Percentiles rank a stretch among this genome's conserved stretches.
Conservation (phyloP, 2,888 invertebrate species). For the Sceliomorpha sp. region DNA sequence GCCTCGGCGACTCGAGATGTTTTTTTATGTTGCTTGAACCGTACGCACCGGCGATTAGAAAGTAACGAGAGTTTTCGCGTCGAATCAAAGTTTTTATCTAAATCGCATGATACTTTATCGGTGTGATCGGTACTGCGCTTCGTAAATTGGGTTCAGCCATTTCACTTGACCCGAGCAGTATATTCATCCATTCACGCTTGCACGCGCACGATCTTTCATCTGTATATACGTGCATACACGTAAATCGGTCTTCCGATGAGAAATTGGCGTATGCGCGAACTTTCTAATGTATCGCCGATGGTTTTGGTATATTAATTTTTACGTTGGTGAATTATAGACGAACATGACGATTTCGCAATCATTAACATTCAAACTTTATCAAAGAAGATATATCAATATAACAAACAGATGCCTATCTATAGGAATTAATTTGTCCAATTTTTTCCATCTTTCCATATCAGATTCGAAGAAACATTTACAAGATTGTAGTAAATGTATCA, state of each 20-base stretch:
- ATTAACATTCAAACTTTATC: too few relatives aligned
- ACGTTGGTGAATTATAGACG: slow-evolving; percentile 20
- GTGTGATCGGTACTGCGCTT: slow-evolving; percentile 43
- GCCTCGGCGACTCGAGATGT: too few relatives aligned
- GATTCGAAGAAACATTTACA: too few relatives aligned
- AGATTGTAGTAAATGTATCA: too few relatives aligned
- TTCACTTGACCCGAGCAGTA: slow-evolving; percentile 53
- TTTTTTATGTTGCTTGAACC: neutral
- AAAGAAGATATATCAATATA: too few relatives aligned
- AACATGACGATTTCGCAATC: too few relatives aligned
- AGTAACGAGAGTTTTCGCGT: slow-evolving; percentile 50
- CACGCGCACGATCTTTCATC: slow-evolving; percentile 37
- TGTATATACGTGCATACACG: slow-evolving; percentile 32
- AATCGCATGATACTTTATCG: slow-evolving; percentile 52
- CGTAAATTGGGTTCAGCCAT: slow-evolving; percentile 52
- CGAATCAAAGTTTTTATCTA: slow-evolving; percentile 47
- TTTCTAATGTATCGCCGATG: slow-evolving; percentile 35
- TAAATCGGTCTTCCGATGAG: slow-evolving; percentile 42
- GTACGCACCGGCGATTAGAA: slow-evolving; percentile 35
- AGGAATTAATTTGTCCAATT: too few relatives aligned
- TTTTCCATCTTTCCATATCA: too few relatives aligned
- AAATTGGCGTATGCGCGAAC: slow-evolving; percentile 43
- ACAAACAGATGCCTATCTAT: too few relatives aligned
- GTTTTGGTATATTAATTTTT: slow-evolving; percentile 34
- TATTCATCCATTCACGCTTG: slow-evolving; percentile 40